These are phyloP conservation scores for Calyptommatus sinebrachiatus DNA, from an alignment of 2,113 vertebrate species.

Conservation along the genomic window DNA sequence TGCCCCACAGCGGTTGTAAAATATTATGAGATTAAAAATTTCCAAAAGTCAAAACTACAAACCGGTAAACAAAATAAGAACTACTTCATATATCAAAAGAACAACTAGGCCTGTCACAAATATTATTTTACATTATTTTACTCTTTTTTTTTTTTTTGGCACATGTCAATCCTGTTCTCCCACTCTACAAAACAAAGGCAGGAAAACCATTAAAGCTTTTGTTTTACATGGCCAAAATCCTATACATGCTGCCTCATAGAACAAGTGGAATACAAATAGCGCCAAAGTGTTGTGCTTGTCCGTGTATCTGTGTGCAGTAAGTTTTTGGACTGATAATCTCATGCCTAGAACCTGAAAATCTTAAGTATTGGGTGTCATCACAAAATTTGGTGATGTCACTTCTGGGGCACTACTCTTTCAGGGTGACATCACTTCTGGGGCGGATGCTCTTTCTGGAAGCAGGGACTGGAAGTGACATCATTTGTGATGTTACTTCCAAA, in stretches of 20 bases:
- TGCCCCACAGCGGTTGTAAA: slow-evolving; percentile 33
- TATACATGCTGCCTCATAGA: neutral
- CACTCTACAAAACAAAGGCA: neutral
- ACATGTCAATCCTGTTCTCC: neutral
- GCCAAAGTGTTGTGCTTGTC: neutral
- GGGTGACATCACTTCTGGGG: too few relatives aligned
- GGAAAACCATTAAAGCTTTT: neutral
- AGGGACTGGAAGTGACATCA: too few relatives aligned
- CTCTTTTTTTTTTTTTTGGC: neutral
- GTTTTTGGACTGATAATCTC: too few relatives aligned
- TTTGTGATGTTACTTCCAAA: too few relatives aligned
- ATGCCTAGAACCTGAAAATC: too few relatives aligned
- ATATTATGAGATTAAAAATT: slow-evolving; percentile 38
- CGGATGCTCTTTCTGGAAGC: too few relatives aligned
- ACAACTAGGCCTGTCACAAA: neutral
- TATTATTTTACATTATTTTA: neutral
- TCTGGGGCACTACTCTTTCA: too few relatives aligned
- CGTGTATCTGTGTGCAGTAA: too few relatives aligned
- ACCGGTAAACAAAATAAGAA: slow-evolving; percentile 31
- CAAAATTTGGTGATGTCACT: too few relatives aligned
- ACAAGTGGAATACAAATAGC: neutral
- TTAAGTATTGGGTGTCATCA: too few relatives aligned
- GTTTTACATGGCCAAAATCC: neutral
- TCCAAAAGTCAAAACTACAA: slow-evolving; percentile 44
- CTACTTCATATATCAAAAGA: slow-evolving; percentile 4